Evolutionary conservation across 2,113 vertebrate genomes (phyloP).

Genomic region (Megaceryle maxima): DNA sequence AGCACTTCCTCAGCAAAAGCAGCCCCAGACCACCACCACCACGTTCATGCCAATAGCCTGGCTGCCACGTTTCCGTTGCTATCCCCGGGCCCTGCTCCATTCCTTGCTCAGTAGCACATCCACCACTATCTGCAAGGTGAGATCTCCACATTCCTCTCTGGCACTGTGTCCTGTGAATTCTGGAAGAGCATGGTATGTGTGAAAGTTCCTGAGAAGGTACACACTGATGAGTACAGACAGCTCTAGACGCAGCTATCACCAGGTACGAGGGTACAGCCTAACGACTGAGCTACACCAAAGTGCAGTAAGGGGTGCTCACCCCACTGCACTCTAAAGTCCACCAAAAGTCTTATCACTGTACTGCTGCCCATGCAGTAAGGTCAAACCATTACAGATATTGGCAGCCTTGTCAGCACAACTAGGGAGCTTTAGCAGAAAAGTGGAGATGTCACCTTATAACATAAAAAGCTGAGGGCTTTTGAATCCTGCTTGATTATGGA

Average conservation of each 20-base stretch:
- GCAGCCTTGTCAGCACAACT: neutral
- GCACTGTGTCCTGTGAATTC: neutral
- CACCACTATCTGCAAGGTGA: fast-evolving
- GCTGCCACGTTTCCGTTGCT: neutral
- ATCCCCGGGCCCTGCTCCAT: fast-evolving
- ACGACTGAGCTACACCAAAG: neutral
- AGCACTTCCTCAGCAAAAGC: neutral
- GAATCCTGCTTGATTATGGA: neutral
- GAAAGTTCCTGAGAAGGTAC: neutral
- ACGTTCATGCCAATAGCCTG: neutral
- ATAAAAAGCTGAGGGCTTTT: neutral
- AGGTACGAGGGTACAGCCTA: neutral
- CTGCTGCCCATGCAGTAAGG: neutral
- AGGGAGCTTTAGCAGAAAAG: neutral
- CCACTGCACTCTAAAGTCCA: fast-evolving
- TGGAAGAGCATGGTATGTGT: fast-evolving
- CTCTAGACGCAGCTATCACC: neutral
- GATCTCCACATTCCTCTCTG: fast-evolving
- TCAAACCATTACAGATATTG: neutral
- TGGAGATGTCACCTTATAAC: neutral
- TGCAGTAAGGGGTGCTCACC: neutral
- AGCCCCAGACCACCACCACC: fast-evolving
- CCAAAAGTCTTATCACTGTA: fast-evolving
- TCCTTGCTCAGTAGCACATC: neutral
- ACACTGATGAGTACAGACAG: neutral